Conservation (phyloP, 1,140 invertebrate species). For the Polypedilum pembai region DNA sequence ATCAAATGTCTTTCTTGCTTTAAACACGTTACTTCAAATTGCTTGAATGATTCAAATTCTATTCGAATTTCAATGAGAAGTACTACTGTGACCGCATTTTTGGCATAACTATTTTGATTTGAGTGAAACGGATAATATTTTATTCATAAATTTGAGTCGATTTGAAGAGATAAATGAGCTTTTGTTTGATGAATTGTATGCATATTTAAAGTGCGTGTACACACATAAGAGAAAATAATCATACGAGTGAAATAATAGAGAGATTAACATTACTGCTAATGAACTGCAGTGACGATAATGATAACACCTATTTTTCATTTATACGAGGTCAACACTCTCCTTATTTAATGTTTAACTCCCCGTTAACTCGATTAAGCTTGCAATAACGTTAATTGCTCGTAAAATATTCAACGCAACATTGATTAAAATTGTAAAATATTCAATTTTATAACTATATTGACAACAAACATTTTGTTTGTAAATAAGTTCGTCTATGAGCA, state of each 20-base stretch:
- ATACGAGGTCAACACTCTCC: too few species aligned
- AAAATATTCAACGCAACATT: conserved; percentile 1
- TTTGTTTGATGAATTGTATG: not conserved
- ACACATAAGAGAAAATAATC: not conserved
- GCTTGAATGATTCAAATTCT: too few species aligned
- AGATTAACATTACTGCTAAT: not conserved
- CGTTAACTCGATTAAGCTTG: not conserved
- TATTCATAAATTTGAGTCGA: not conserved
- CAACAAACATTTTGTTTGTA: not conserved
- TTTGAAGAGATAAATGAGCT: not conserved
- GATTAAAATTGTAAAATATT: not conserved
- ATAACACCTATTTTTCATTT: too few species aligned
- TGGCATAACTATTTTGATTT: too few species aligned
- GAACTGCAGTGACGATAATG: not conserved
- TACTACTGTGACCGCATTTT: too few species aligned
- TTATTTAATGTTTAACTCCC: too few species aligned
- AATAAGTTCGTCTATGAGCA: not conserved
- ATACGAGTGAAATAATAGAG: not conserved
- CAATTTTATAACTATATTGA: conserved; percentile 3
- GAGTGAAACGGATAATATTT: too few species aligned
- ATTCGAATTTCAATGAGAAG: too few species aligned
- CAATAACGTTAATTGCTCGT: conserved; percentile 9
- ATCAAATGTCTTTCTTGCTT: too few species aligned
- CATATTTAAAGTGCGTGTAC: too few species aligned
- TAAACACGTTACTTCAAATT: too few species aligned